Percentiles rank a stretch among this genome's conserved stretches.
Evolutionary conservation across 2,888 invertebrate species (phyloP).

Genomic region (Caenorhabditis imperialis): DNA sequence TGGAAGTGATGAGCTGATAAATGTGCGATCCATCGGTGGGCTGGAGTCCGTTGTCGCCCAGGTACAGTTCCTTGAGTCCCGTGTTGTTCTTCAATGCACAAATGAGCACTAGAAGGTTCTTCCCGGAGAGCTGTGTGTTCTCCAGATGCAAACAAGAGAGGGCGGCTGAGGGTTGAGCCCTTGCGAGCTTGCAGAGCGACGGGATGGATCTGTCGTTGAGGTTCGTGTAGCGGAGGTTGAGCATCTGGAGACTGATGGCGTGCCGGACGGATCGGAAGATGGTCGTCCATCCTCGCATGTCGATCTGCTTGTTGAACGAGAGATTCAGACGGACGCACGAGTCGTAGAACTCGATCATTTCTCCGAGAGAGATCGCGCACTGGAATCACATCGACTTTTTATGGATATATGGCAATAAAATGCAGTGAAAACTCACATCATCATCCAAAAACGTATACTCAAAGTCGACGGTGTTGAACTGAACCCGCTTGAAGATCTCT

Average conservation of each 20-base stretch:
- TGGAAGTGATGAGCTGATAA: constrained; percentile 85
- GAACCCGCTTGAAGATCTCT: constrained; percentile 86
- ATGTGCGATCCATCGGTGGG: constrained; percentile 87
- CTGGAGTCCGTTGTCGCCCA: constrained; percentile 87
- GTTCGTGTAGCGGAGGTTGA: constrained; percentile 84
- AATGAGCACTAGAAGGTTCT: constrained; percentile 85
- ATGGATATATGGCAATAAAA: too few relatives aligned
- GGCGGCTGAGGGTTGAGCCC: constrained; percentile 82
- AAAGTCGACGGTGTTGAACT: constrained; percentile 85
- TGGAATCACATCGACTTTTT: too few relatives aligned
- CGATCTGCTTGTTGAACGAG: constrained; percentile 86
- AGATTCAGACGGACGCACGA: constrained; percentile 86
- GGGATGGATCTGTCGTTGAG: constrained; percentile 82
- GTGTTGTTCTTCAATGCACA: constrained; percentile 85
- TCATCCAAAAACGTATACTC: constrained; percentile 85
- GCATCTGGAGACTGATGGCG: constrained; percentile 84
- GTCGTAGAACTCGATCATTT: constrained; percentile 94
- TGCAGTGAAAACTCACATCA: too few relatives aligned
- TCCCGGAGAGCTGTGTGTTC: constrained; percentile 85
- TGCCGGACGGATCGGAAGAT: constrained; percentile 87
- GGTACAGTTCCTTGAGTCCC: constrained; percentile 79
- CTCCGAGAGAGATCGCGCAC: constrained; percentile 86
- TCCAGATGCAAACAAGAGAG: constrained; percentile 87
- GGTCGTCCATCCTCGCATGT: constrained; percentile 88
- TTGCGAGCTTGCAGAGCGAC: constrained; percentile 82